Percentiles rank a stretch among this genome's conserved stretches.
phyloP scores from a whole-genome alignment of 2,888 invertebrate species.

The Tridacna crocea region DNA sequence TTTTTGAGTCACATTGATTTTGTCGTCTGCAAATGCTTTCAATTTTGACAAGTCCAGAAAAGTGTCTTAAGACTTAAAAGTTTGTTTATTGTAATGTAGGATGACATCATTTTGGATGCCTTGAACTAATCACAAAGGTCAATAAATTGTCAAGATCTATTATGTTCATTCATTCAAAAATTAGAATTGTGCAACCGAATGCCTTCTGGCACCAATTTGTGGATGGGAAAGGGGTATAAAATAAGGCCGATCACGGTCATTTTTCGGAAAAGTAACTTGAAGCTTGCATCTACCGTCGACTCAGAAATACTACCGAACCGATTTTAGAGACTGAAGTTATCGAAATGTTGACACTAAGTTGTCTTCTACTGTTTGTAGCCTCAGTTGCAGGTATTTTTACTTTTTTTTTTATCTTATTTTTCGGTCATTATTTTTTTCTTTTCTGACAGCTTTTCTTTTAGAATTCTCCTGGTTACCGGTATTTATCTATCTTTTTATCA shows the following conservation, averaged over 20 bases:
- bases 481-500: too few species aligned
- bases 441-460: background rate
- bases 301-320: background rate
- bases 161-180: background rate
- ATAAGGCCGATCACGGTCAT: background rate
- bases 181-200: background rate
- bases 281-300: background rate
- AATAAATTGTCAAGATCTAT: too few species aligned
- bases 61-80: background rate
- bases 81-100: too few species aligned
- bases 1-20: background rate
- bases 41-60: background rate
- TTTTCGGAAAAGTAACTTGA: background rate
- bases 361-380: conserved; percentile 2
- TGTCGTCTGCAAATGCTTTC: background rate
- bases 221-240: background rate
- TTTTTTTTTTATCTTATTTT: background rate
- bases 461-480: background rate
- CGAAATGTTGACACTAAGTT: background rate
- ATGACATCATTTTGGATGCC: too few species aligned
- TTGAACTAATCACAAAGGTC: too few species aligned
- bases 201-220: background rate
- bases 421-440: background rate
- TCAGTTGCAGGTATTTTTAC: conserved; percentile 7
- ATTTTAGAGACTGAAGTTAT: background rate